phyloP scores from a whole-genome alignment of 2,797 vertebrate genomes.

The Furcifer pardalis region DNA sequence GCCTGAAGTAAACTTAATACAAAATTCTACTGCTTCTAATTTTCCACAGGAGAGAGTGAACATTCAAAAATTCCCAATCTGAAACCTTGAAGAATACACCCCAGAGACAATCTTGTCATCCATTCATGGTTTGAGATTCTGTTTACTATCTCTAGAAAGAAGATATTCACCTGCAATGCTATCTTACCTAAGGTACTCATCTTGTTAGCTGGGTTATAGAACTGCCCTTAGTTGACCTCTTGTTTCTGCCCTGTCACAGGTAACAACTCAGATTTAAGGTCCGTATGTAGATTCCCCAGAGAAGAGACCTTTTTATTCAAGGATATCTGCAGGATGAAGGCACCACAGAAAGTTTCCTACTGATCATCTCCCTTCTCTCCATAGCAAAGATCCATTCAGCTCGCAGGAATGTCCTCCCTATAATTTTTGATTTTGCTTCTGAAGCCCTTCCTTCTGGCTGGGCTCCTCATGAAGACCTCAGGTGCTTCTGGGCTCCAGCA shows the following conservation, averaged over 20 bases:
- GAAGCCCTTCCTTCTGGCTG: neutral
- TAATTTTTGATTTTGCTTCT: neutral
- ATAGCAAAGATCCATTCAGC: neutral
- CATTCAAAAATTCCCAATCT: neutral
- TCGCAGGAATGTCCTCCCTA: neutral
- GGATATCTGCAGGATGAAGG: neutral
- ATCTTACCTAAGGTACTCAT: no score
- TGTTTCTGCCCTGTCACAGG: neutral
- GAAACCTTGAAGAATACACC: neutral
- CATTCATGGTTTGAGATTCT: neutral
- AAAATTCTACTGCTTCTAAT: neutral
- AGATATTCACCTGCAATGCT: neutral
- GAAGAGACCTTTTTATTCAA: neutral
- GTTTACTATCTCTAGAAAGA: neutral
- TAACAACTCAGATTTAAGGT: neutral
- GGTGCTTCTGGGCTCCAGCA: slow-evolving; percentile 3
- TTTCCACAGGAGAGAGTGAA: neutral
- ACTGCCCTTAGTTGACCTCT: neutral
- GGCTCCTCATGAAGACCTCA: neutral
- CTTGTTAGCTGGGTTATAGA: no score
- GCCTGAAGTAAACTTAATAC: neutral
- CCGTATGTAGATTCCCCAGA: neutral
- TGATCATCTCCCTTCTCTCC: no score
- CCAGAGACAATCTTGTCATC: neutral
- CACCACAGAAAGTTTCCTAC: neutral